Evolutionary conservation across 2,888 invertebrate genomes (phyloP).

Genomic region (Bellardia bayeri): DNA sequence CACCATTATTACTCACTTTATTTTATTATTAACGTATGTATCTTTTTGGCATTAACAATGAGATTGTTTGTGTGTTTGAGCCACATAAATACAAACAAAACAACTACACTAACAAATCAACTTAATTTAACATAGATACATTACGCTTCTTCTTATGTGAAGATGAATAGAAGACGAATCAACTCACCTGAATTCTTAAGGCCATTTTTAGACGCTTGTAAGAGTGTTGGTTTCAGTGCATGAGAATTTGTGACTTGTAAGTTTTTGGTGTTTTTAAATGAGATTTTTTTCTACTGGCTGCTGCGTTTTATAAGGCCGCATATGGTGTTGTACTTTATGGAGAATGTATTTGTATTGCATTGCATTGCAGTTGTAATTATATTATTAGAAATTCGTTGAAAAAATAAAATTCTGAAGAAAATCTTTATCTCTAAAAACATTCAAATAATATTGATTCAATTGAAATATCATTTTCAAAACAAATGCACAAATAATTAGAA

Average conservation of each 20-base stretch:
- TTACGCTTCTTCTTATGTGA: not conserved
- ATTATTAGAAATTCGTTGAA: not conserved
- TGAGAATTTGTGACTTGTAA: not conserved
- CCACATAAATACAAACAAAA: not conserved
- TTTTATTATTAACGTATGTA: slow-evolving; percentile 43
- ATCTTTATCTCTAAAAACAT: too few relatives aligned
- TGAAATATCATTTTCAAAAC: too few relatives aligned
- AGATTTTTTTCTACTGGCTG: slow-evolving; percentile 21
- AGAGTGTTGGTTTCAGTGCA: not conserved
- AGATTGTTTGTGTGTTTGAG: not conserved
- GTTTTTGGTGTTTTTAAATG: not conserved
- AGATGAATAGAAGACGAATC: slow-evolving; percentile 26
- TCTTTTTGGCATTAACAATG: slow-evolving; percentile 22
- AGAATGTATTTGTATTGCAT: not conserved
- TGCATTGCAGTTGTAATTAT: not conserved
- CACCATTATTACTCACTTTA: slow-evolving; percentile 52
- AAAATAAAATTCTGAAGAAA: too few relatives aligned
- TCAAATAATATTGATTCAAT: too few relatives aligned
- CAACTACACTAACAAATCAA: slow-evolving; percentile 52
- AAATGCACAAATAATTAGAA: too few relatives aligned
- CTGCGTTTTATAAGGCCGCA: not conserved
- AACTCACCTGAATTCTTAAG: slow-evolving; percentile 52
- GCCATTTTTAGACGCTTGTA: slow-evolving; percentile 20
- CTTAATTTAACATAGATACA: not conserved
- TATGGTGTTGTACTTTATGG: not conserved